Evolutionary conservation across 2,113 vertebrate genomes (phyloP).

Genomic region (Sorex araneus): DNA sequence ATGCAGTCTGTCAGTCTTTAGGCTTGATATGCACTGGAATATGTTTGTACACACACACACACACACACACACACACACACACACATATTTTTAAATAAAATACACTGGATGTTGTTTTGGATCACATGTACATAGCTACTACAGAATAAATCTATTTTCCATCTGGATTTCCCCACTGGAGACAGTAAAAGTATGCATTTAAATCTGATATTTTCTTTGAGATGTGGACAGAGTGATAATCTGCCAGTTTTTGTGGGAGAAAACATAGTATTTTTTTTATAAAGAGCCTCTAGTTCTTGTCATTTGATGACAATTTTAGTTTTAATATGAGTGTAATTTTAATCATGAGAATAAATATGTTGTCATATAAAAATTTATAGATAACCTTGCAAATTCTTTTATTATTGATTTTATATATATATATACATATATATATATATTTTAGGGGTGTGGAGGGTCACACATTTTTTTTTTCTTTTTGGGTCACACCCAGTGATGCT

Average conservation of each 20-base stretch:
- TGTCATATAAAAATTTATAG: background rate
- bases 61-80: too few relatives aligned
- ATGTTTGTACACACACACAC: too few relatives aligned
- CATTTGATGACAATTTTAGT: conserved; percentile 49
- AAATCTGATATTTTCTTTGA: background rate
- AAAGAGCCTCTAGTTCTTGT: background rate
- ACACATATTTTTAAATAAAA: background rate
- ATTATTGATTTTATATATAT: too few relatives aligned
- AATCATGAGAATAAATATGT: too few relatives aligned
- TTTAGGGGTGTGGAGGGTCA: too few relatives aligned
- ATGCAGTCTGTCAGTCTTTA: background rate
- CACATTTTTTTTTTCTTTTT: too few relatives aligned
- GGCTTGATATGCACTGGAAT: too few relatives aligned
- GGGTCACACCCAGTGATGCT: too few relatives aligned
- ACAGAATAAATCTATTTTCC: background rate
- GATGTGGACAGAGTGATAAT: background rate
- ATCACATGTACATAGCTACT: background rate
- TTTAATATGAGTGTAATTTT: too few relatives aligned
- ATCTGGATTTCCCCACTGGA: background rate
- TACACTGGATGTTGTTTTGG: background rate
- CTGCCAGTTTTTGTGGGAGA: conserved; percentile 24
- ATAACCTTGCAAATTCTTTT: conserved; percentile 6
- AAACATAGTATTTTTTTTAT: background rate
- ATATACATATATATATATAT: too few relatives aligned
- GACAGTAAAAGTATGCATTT: background rate